A percentile compares a stretch with the other conserved stretches of the same genome.
Conservation (phyloP, 2,888 invertebrate species). For the Drosophila kanekoi region DNA sequence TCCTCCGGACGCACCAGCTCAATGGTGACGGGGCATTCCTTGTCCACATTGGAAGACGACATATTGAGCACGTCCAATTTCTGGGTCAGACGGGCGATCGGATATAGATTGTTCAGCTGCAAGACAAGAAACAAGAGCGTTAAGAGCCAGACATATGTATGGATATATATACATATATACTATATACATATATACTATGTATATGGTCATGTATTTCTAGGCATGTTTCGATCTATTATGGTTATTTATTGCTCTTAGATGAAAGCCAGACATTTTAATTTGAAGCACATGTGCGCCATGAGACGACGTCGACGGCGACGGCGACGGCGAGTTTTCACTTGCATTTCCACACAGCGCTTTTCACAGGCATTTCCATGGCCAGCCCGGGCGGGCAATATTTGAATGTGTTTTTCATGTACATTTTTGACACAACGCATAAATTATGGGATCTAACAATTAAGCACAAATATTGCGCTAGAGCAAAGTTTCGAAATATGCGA, state of each 20-base stretch:
- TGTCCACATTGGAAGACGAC: constrained; percentile 40
- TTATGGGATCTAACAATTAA: constrained; percentile 35
- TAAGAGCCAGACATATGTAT: constrained; percentile 30
- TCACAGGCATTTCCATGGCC: constrained; percentile 16
- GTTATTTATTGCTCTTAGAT: constrained; percentile 76
- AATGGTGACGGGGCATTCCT: constrained; percentile 83
- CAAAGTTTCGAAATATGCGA: background rate
- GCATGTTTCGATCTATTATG: constrained; percentile 35
- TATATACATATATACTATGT: constrained; percentile 2
- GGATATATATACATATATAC: constrained; percentile 2
- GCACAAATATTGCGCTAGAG: background rate
- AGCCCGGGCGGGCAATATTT: constrained; percentile 38
- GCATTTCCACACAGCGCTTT: constrained; percentile 22
- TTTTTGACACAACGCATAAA: constrained; percentile 53
- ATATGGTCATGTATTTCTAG: constrained; percentile 2
- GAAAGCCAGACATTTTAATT: constrained; percentile 69
- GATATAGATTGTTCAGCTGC: constrained; percentile 84
- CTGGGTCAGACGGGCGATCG: constrained; percentile 83
- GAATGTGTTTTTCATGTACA: constrained; percentile 59
- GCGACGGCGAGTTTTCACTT: constrained; percentile 50
- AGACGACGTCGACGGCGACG: constrained; percentile 19
- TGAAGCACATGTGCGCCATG: constrained; percentile 61
- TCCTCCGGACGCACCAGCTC: constrained; percentile 86
- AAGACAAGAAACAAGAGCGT: constrained; percentile 55
- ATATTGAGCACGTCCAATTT: constrained; percentile 83